Evolutionary conservation across 2,888 invertebrate genomes (phyloP).

Genomic region (Brenthis hecate): DNA sequence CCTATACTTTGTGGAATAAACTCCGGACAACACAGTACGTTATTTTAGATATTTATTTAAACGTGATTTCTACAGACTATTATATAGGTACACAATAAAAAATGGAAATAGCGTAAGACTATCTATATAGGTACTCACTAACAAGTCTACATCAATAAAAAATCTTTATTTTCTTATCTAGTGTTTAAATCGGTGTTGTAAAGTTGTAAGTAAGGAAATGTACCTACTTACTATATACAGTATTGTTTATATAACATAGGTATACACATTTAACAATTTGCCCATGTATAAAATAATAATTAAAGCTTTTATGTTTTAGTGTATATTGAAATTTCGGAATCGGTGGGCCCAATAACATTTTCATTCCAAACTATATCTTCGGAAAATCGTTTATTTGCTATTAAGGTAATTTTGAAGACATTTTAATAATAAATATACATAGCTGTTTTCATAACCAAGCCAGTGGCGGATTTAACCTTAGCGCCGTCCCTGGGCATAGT

Average conservation of each 20-base stretch:
- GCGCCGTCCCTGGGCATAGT: too few relatives aligned
- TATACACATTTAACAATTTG: too few relatives aligned
- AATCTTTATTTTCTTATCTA: not conserved
- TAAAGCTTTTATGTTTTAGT: constrained; percentile 69
- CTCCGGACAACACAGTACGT: constrained; percentile 87
- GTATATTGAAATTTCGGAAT: constrained; percentile 86
- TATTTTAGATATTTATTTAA: constrained; percentile 13
- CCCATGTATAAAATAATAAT: not conserved
- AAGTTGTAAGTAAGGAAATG: not conserved
- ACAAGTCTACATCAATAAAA: too few relatives aligned
- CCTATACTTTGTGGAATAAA: constrained; percentile 89
- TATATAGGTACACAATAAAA: too few relatives aligned
- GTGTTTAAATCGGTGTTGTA: not conserved
- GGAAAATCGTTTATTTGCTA: constrained; percentile 83
- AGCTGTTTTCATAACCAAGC: too few relatives aligned
- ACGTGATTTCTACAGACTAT: too few relatives aligned
- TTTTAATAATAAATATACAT: too few relatives aligned
- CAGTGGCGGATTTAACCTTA: too few relatives aligned
- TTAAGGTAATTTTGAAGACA: constrained; percentile 72
- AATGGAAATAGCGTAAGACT: too few relatives aligned
- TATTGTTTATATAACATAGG: too few relatives aligned
- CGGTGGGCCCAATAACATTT: constrained; percentile 84
- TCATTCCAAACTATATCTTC: constrained; percentile 83
- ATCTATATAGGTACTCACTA: too few relatives aligned
- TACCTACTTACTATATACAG: not conserved